Evolutionary conservation across 2,113 vertebrate genomes (phyloP).

Genomic region (Mellivora capensis): DNA sequence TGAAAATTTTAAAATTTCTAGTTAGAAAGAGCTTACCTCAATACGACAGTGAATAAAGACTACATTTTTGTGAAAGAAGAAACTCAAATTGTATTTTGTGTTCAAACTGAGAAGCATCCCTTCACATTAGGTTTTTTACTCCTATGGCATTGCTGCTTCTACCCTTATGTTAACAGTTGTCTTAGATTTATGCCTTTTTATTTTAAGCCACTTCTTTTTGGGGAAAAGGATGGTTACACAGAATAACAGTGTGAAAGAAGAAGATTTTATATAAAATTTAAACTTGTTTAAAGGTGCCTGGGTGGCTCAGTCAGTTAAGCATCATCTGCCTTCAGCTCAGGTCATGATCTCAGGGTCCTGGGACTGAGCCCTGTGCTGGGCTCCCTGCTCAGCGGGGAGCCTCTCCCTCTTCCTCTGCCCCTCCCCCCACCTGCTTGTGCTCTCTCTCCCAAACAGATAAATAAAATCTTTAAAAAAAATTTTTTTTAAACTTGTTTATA

Average conservation of each 20-base stretch:
- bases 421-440: too few species aligned
- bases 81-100: background rate
- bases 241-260: background rate
- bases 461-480: too few species aligned
- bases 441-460: too few species aligned
- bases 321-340: too few species aligned
- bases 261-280: slow-evolving; percentile 20
- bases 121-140: background rate
- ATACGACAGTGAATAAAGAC: background rate
- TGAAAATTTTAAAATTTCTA: slow-evolving; percentile 26
- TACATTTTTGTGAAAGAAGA: background rate
- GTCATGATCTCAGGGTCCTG: too few species aligned
- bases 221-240: background rate
- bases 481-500: background rate
- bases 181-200: background rate
- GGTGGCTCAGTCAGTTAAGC: too few species aligned
- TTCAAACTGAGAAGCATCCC: background rate
- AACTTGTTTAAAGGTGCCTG: too few species aligned
- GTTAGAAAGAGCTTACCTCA: background rate
- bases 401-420: too few species aligned
- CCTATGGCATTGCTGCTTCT: background rate
- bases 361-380: too few species aligned
- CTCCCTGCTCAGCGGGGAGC: too few species aligned
- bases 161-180: background rate
- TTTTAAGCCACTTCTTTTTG: background rate